phyloP scores from a whole-genome alignment of 2,888 invertebrate species.

The Amphipyra berbera region DNA sequence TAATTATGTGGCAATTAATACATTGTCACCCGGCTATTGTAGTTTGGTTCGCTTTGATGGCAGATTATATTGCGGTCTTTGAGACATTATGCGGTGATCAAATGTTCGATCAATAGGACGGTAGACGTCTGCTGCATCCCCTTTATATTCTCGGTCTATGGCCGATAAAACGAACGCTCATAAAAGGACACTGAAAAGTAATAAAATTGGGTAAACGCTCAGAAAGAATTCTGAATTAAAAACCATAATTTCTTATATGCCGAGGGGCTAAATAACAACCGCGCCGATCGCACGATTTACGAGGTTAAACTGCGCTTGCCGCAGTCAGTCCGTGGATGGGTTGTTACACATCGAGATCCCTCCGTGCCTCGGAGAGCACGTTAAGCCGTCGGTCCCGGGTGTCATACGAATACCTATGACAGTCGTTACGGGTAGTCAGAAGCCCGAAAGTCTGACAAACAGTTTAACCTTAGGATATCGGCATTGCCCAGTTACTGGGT shows the following conservation, averaged over 20 bases:
- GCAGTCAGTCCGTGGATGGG: no score
- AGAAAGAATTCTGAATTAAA: not conserved
- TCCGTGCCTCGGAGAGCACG: no score
- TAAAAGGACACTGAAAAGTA: slow-evolving; percentile 15
- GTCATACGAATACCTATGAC: no score
- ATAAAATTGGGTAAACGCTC: slow-evolving; percentile 22
- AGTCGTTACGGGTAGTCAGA: no score
- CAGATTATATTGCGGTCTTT: slow-evolving; percentile 17
- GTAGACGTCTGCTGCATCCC: slow-evolving; percentile 18
- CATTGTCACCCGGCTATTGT: slow-evolving; percentile 27
- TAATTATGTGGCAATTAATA: slow-evolving; percentile 7
- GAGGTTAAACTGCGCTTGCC: no score
- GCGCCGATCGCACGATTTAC: no score
- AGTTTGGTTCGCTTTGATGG: slow-evolving; percentile 8
- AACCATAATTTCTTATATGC: slow-evolving; percentile 5
- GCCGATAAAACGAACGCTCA: slow-evolving; percentile 1
- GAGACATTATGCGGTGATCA: slow-evolving; percentile 16
- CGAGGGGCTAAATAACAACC: no score
- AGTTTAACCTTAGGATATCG: no score
- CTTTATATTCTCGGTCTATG: slow-evolving; percentile 15
- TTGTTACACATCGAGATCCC: no score
- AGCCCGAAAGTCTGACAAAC: no score
- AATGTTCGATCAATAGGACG: slow-evolving; percentile 16
- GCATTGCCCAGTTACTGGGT: no score
- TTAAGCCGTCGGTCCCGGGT: no score